These are phyloP conservation scores for Coracias cyanogaster DNA, from an alignment of 2,797 vertebrate genomes.

Conservation along the genomic window DNA sequence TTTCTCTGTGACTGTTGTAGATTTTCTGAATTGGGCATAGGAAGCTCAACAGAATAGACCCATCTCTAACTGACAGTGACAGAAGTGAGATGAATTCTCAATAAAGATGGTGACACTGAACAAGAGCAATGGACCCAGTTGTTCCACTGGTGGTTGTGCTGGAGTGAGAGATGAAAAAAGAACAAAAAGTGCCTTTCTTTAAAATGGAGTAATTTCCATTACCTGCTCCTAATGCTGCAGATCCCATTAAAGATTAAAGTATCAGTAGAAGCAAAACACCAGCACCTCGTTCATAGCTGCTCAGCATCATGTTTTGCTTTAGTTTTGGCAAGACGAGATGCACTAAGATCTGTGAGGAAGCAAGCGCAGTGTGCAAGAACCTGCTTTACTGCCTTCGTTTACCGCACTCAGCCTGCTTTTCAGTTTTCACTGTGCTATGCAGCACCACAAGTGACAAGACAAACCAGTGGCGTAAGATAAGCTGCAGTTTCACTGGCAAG, in stretches of 20 bases:
- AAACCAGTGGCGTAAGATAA: neutral
- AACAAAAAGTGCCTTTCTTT: neutral
- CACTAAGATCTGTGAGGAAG: neutral
- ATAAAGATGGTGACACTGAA: neutral
- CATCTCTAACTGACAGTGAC: neutral
- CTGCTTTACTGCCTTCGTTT: neutral
- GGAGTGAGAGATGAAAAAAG: neutral
- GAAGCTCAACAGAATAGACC: slow-evolving; percentile 11
- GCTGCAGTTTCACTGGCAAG: neutral
- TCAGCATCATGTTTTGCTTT: neutral
- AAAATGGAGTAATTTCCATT: neutral
- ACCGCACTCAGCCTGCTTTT: neutral
- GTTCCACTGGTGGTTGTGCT: neutral
- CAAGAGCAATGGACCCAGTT: neutral
- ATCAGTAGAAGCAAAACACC: neutral
- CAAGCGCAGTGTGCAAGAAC: neutral
- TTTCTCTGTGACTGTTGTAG: neutral
- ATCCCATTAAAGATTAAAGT: neutral
- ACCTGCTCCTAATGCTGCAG: neutral
- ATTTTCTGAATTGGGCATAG: neutral
- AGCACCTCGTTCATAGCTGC: neutral
- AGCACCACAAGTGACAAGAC: neutral
- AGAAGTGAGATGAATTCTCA: neutral
- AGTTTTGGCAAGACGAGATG: neutral
- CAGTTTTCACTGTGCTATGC: neutral